Evolutionary conservation across 2,797 vertebrate species (phyloP).

Genomic region (Lophius americanus): DNA sequence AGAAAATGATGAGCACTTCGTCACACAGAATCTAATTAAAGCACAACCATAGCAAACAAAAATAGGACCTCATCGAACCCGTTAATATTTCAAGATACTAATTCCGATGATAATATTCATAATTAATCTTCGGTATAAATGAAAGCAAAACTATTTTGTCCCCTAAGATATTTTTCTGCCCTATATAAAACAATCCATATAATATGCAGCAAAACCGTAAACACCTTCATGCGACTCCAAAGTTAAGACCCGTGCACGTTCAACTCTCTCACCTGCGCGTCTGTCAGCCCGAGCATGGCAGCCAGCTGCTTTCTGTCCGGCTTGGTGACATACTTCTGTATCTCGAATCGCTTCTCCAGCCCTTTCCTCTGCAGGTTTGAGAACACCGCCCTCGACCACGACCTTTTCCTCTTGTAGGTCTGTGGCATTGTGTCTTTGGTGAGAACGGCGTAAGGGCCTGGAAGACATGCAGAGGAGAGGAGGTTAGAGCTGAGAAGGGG

Average conservation of each 20-base stretch:
- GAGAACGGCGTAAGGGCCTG: conserved; percentile 95
- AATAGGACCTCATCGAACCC: no score
- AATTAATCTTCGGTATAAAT: no score
- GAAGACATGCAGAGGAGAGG: conserved; percentile 25
- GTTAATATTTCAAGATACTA: no score
- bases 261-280: conserved; percentile 89
- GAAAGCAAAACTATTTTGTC: no score
- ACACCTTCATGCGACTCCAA: no score
- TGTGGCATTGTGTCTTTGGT: conserved; percentile 99
- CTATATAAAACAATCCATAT: no score
- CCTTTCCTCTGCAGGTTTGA: conserved; percentile 98
- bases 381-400: conserved; percentile 97
- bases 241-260: neutral
- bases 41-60: no score
- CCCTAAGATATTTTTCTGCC: no score
- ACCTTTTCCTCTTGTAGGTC: conserved; percentile 97
- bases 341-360: conserved; percentile 97
- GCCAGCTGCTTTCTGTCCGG: conserved; percentile 97
- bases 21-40: no score
- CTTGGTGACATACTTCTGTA: conserved; percentile 99
- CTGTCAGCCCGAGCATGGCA: conserved; percentile 96
- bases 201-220: neutral
- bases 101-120: no score
- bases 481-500: conserved; percentile 15
- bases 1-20: no score